Evolutionary conservation across 2,797 vertebrate genomes (phyloP), one percentile per base, ranked within the genome.

Genomic region (Molothrus aeneus): DNA sequence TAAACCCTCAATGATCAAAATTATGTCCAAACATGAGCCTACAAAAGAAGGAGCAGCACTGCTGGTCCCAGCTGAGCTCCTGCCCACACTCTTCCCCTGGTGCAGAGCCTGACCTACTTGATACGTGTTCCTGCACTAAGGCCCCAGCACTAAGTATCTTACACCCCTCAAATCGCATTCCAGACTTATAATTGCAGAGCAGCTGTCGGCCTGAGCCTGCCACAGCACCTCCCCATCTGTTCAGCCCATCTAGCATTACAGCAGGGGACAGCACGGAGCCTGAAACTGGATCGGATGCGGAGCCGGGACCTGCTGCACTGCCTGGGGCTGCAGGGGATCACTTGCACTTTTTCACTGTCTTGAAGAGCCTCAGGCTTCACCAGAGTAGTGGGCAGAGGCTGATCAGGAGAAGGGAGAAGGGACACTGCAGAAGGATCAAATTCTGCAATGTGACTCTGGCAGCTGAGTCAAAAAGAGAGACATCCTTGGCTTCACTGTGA

Each of bases 131-230:
- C 87, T 80, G 53, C 87, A 77, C 84, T 86, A 59, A 90, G 94
- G 90, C 87, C 34, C 71, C 86, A 51, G 77, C 73, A 82, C 64
- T 89, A 93, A 96, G 93, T 95, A 88, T 47, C 95, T 97, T 93
- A 93, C 95, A 94, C 93, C 88, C 88, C 84, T 95, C 90, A 96
- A 93, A 97, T 97, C 95, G 85, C 96, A 97, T 97, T 97, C 96
- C 96, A 95, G 96, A 94, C 95, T 97, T 96, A 95, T 61, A 94
- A 95, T 63, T 94, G 96, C 96, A 79, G 83, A 96, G 96, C 95
- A 96, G 96, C 96, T 96, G 96, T 97, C 93, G 87, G 88, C 77
- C 80, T 73, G 90, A 96, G 94, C 95, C 90, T 91, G 95, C 84
- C 90, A 47, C 78, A 31, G 4, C 70, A 80, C 65, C 92, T 83